Conservation (phyloP, 2,888 invertebrate genomes). For the Meiosimyza platycephala region DNA sequence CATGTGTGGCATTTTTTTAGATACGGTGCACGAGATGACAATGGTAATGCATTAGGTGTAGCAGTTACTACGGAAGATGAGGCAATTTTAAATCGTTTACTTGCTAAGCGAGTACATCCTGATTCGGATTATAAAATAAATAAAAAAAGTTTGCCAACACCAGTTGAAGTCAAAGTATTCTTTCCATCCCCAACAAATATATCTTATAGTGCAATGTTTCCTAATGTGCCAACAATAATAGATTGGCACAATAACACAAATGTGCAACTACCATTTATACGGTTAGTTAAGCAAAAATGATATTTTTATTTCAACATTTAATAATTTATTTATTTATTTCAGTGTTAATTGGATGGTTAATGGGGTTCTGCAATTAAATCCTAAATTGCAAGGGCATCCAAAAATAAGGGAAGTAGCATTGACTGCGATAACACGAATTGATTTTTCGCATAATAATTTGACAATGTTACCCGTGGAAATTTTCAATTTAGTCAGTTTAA, state of each 20-base stretch:
- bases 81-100: conserved; percentile 79
- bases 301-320: background rate
- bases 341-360: conserved; percentile 84
- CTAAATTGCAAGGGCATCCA: conserved; percentile 79
- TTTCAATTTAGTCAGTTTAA: conserved; percentile 85
- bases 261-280: conserved; percentile 77
- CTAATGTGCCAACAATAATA: conserved; percentile 86
- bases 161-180: conserved; percentile 67
- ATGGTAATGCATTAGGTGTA: conserved; percentile 82
- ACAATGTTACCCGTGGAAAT: conserved; percentile 82
- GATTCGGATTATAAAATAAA: conserved; percentile 95
- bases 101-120: conserved; percentile 89
- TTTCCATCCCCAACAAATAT: conserved; percentile 72
- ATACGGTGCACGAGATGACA: conserved; percentile 88
- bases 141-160: conserved; percentile 78
- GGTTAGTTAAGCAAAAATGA: conserved; percentile 58
- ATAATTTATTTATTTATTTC: conserved; percentile 33
- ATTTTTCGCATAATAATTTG: conserved; percentile 91
- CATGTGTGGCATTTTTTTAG: conserved; percentile 39
- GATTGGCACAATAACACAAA: conserved; percentile 89
- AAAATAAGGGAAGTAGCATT: conserved; percentile 77
- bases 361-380: conserved; percentile 87
- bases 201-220: conserved; percentile 84
- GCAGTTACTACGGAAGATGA: conserved; percentile 81
- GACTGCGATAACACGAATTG: conserved; percentile 93